A percentile compares a stretch with the other conserved stretches of the same genome.
These are phyloP conservation scores for Archocentrus centrarchus DNA, from an alignment of 2,113 vertebrate species.

Conservation along the genomic window DNA sequence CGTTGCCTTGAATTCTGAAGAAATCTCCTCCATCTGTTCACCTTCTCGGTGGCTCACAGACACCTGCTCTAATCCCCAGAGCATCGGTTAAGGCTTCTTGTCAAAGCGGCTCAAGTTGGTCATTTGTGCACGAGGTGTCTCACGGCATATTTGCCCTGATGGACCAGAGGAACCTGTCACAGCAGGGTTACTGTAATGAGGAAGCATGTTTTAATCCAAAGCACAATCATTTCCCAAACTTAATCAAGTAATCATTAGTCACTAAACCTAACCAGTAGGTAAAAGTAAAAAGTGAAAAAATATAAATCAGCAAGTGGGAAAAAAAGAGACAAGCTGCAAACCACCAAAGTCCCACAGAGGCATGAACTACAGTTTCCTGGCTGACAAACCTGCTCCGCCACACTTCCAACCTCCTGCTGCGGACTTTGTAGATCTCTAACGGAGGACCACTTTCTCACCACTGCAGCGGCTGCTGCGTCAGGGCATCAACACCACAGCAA, in stretches of 20 bases:
- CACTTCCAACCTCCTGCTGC: background rate
- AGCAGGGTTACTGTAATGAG: background rate
- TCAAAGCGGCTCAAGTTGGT: too few relatives aligned
- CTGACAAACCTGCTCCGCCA: background rate
- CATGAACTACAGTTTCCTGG: background rate
- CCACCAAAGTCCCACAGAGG: fast-evolving
- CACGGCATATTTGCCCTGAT: fast-evolving
- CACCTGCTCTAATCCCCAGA: too few relatives aligned
- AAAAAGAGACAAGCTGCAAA: background rate
- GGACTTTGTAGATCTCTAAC: background rate
- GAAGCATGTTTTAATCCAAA: background rate
- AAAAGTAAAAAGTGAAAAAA: background rate
- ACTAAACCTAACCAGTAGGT: background rate
- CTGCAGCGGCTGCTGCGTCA: background rate
- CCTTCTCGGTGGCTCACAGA: background rate
- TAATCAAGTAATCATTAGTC: background rate
- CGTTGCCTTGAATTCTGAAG: background rate
- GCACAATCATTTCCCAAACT: background rate
- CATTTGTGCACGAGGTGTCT: too few relatives aligned
- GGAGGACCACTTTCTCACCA: background rate
- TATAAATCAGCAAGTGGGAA: background rate
- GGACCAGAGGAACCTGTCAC: background rate
- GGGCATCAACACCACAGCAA: background rate
- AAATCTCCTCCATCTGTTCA: background rate
- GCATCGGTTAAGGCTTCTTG: too few relatives aligned